These are phyloP conservation scores for Heteromormyrus szaboi DNA, from an alignment of 2,797 vertebrate genomes.

Conservation along the genomic window DNA sequence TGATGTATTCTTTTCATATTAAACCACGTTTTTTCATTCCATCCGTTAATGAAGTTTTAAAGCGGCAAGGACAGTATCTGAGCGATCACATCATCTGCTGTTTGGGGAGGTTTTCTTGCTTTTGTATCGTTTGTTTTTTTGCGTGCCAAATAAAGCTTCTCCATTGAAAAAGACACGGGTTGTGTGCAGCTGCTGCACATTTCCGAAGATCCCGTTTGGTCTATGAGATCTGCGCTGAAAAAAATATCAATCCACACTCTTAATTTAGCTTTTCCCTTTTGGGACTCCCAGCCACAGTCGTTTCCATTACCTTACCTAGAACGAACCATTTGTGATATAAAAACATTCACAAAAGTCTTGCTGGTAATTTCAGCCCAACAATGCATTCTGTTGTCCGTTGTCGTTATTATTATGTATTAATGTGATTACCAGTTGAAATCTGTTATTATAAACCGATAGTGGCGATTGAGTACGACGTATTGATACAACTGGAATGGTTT, in stretches of 20 bases:
- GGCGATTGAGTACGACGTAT: neutral
- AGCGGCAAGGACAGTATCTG: neutral
- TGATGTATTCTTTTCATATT: neutral
- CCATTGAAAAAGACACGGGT: neutral
- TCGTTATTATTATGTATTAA: neutral
- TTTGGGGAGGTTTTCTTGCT: neutral
- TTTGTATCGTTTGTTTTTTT: neutral
- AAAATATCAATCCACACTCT: slow-evolving; percentile 46
- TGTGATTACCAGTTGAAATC: neutral
- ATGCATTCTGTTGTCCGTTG: neutral
- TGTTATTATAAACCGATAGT: neutral
- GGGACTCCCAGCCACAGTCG: slow-evolving; percentile 21
- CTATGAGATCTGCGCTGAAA: slow-evolving; percentile 27
- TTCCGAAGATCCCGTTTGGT: neutral
- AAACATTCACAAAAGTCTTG: neutral
- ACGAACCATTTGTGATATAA: slow-evolving; percentile 35
- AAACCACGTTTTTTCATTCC: neutral
- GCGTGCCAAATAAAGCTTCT: neutral
- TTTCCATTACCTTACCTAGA: slow-evolving; percentile 46
- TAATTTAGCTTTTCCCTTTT: slow-evolving; percentile 46
- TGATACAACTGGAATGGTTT: slow-evolving; percentile 43
- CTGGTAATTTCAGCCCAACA: neutral
- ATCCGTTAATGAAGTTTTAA: neutral
- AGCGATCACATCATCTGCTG: neutral
- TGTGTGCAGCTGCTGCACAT: neutral